Base-by-base conservation (phyloP, 2,888 invertebrate species). In the Mythimna pallens region DNA sequence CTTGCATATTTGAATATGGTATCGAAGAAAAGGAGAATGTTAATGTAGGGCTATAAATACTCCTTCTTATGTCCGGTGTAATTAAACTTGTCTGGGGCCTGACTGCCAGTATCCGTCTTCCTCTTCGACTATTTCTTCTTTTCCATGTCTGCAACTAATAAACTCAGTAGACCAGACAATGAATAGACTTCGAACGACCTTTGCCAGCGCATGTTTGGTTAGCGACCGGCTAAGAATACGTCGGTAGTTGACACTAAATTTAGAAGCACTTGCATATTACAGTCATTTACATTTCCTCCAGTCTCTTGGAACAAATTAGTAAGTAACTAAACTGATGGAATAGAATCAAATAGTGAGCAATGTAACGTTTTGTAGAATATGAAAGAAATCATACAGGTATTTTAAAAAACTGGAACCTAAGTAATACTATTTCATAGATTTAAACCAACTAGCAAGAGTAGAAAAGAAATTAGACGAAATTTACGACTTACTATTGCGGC, bases 61-160 rank as follows among this genome's bases (percentile, higher is more conserved):
- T 78, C 65, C 22, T 74, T 59, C 62, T 64, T 61, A 63, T 74
- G 55, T 81, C 82, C 79, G 79, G 80, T 78, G 82, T 78, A 59
- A 71, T 82, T 68, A 67, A 74, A 71, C 75, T 43, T 71, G 70
- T 63, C 52, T 61, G 66, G n/a, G 20, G 57, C 57, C 61, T 47
- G 78, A 69, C 78, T 67, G 57, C 59, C 58, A 55, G 65, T 68
- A 43, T 68, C 72, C 65, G 72, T 30, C 43, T 72, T 69, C 63
- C 61, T 20, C 10, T 72, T 54, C 36, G 10, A 62, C 34, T 52
- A 34, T 66, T 43, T 34, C 14, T 47, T 55, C 55, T 40, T 36
- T 58, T 54, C 61, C 40, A 12, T 34, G 34, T 30, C 12, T 54
- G 36, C 8, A 5, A 57, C 20, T 54, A 1, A 64, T 52, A 9